These are phyloP conservation scores for Manduca sexta DNA, from an alignment of 1,140 invertebrate genomes.

Conservation along the genomic window DNA sequence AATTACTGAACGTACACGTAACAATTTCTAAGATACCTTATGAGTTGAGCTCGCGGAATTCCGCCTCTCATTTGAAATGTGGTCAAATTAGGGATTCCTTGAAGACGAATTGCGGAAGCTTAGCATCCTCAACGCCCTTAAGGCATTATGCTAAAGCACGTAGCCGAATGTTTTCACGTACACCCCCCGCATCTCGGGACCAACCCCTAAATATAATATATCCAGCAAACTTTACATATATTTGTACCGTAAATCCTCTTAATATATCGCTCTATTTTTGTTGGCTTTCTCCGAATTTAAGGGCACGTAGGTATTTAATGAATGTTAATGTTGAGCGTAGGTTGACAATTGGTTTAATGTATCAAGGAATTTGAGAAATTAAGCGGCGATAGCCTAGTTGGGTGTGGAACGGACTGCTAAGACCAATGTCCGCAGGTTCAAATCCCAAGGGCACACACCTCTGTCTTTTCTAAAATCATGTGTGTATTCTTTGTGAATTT, in stretches of 20 bases:
- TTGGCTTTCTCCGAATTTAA: conserved; percentile 62
- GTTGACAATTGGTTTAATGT: conserved; percentile 50
- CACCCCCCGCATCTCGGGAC: conserved; percentile 54
- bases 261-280: conserved; percentile 72
- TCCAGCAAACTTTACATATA: conserved; percentile 72
- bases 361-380: conserved; percentile 35
- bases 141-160: conserved; percentile 70
- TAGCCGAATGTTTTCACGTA: conserved; percentile 68
- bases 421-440: no score
- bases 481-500: no score
- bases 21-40: conserved; percentile 5
- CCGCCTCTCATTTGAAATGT: conserved; percentile 64
- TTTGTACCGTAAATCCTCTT: conserved; percentile 72
- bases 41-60: conserved; percentile 29
- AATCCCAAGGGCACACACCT: no score
- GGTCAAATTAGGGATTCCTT: conserved; percentile 71
- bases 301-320: conserved; percentile 57
- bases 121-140: conserved; percentile 61
- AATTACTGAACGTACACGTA: conserved; percentile 2
- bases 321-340: conserved; percentile 61
- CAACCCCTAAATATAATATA: conserved; percentile 70
- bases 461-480: no score
- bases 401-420: no score
- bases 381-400: no score
- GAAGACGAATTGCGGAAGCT: conserved; percentile 68